Conservation (phyloP, 1,140 invertebrate species). For the Drosophila kanapiae region DNA sequence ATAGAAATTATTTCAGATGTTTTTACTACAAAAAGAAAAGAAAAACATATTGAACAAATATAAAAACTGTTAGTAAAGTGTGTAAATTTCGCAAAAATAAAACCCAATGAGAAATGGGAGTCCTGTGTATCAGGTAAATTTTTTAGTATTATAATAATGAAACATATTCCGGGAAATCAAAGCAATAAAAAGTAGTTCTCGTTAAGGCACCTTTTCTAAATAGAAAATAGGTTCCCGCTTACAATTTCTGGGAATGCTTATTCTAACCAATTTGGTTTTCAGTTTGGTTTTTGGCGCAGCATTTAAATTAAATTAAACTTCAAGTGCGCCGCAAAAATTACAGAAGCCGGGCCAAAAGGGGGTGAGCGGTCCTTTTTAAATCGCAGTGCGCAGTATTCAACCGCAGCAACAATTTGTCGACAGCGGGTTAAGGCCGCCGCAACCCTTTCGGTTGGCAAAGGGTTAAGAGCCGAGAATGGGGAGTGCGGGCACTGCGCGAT, state of each 20-base stretch:
- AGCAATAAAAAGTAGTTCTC: no score
- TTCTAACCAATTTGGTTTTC: background rate
- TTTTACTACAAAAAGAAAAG: background rate
- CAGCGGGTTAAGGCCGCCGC: constrained; percentile 13
- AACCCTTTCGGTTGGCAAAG: constrained; percentile 17
- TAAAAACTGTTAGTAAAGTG: constrained; percentile 2
- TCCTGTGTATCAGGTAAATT: background rate
- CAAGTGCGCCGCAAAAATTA: constrained; percentile 28
- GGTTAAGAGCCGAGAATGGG: constrained; percentile 24
- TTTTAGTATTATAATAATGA: no score
- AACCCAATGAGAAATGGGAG: constrained; percentile 3
- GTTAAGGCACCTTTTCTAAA: no score
- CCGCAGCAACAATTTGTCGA: constrained; percentile 60
- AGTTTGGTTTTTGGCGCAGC: constrained; percentile 30
- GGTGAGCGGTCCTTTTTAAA: constrained; percentile 19
- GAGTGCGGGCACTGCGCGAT: constrained; percentile 27
- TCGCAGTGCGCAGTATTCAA: constrained; percentile 32
- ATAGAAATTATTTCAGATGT: constrained; percentile 39
- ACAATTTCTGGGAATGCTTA: background rate
- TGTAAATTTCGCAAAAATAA: constrained; percentile 14
- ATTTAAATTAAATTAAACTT: constrained; percentile 59
- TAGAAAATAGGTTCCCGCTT: no score
- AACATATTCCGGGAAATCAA: no score
- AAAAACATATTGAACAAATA: background rate
- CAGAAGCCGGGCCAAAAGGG: no score